A percentile compares a stretch with the other conserved stretches of the same genome.
These are phyloP conservation scores for Phyllotreta striolata DNA, from an alignment of 2,888 invertebrate genomes.

Conservation along the genomic window DNA sequence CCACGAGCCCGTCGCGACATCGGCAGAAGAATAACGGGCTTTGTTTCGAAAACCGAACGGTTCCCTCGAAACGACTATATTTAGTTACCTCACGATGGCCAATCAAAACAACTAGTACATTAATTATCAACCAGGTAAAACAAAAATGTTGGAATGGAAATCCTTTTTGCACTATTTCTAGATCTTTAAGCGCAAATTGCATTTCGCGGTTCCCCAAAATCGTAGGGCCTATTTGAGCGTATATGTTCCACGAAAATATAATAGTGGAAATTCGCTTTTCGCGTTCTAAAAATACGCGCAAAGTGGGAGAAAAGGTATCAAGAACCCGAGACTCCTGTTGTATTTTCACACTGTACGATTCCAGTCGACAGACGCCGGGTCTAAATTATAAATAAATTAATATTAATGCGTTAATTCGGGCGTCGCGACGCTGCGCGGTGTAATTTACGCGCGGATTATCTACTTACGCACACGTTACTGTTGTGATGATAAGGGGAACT, in stretches of 20 bases:
- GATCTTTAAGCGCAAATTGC: too few relatives aligned
- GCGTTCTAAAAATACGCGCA: slow-evolving; percentile 38
- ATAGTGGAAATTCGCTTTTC: slow-evolving; percentile 34
- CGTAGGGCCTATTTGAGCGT: slow-evolving; percentile 29
- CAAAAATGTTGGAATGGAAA: too few relatives aligned
- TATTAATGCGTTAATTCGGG: background rate
- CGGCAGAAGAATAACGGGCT: slow-evolving; percentile 12
- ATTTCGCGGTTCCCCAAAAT: too few relatives aligned
- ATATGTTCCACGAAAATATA: slow-evolving; percentile 40
- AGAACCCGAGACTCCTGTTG: slow-evolving; percentile 30
- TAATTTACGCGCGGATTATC: background rate
- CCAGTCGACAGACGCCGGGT: slow-evolving; percentile 37
- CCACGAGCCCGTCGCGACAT: background rate
- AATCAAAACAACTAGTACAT: background rate
- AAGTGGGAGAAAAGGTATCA: slow-evolving; percentile 38
- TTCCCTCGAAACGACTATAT: slow-evolving; percentile 27
- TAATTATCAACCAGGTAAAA: too few relatives aligned
- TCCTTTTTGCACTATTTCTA: too few relatives aligned
- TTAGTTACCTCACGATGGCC: slow-evolving; percentile 23
- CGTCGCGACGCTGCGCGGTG: background rate
- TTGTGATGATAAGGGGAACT: slow-evolving; percentile 12
- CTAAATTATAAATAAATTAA: slow-evolving; percentile 28
- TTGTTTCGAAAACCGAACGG: slow-evolving; percentile 24
- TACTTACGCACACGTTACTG: background rate
- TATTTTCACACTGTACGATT: slow-evolving; percentile 38